Base-by-base conservation (phyloP, 2,797 vertebrate species). In the Anguilla marmorata region DNA sequence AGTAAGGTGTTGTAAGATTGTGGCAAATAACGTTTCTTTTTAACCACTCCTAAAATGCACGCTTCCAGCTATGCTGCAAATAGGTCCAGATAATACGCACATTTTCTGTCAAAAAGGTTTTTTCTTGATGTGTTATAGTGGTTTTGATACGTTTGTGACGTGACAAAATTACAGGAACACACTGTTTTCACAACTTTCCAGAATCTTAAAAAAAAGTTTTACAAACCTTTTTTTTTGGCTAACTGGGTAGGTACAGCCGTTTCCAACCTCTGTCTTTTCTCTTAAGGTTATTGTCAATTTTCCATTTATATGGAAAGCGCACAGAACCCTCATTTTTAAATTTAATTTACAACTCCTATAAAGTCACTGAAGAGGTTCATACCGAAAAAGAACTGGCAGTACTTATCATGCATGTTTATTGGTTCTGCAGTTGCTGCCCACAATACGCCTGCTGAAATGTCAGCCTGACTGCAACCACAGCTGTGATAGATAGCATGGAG, bases 401-500 rank as follows among this genome's bases (percentile, higher is more conserved):
- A 3, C 33, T 2, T n/a, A 76, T 21, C 33, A 41, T 37, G 37
- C 74, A 37, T 3, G 11, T 76, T 41, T 76, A 76, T 76, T 72
- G n/a, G n/a, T 72, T 72, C 69, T 72, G 33, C 69, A 72, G 69
- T 72, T 72, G 69, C 69, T 3, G 69, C n/a, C 69, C n/a, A 72
- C 33, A 41, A n/a, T 76, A 37, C 12, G 33, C 74, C 14, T 76
- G 14, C 45, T 14, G 37, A 76, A 41, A 41, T 41, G 19, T 14
- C 69, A 72, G 69, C 27, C 69, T 30, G 27, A 72, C 27, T 72
- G 27, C 69, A 72, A 72, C 69, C 69, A 72, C 69, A 72, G 27
- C 27, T 12, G 69, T 72, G 69, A 30, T 14, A 30, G n/a, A 69
- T n/a, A 27, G 69, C 11, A 72, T 12, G 27, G 27, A 72, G 69